phyloP scores from a whole-genome alignment of 2,888 invertebrate species.

The Phasia obesa region DNA sequence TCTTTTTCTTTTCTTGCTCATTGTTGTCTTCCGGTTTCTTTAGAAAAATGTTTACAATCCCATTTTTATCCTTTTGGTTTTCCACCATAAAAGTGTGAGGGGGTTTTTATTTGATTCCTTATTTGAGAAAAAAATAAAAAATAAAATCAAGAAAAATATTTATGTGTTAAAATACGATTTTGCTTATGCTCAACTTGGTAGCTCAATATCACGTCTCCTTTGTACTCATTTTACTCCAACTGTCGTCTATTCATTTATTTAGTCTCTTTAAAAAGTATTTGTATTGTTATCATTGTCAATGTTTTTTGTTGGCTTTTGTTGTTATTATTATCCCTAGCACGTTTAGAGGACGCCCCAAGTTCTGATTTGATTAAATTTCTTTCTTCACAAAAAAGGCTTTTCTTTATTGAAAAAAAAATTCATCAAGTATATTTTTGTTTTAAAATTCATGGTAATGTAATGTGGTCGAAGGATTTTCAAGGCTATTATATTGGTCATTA shows the following conservation, averaged over 20 bases:
- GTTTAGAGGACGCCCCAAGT: slow-evolving; percentile 62
- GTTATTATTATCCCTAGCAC: slow-evolving; percentile 67
- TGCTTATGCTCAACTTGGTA: slow-evolving; percentile 72
- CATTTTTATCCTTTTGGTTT: slow-evolving; percentile 56
- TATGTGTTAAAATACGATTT: slow-evolving; percentile 67
- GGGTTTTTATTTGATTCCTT: slow-evolving; percentile 35
- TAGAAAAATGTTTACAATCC: slow-evolving; percentile 50
- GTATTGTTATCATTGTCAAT: slow-evolving; percentile 57
- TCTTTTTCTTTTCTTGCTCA: background rate
- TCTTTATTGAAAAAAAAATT: slow-evolving; percentile 17
- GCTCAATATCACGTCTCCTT: slow-evolving; percentile 66
- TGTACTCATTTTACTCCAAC: background rate
- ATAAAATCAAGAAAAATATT: slow-evolving; percentile 20
- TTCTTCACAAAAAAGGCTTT: slow-evolving; percentile 50
- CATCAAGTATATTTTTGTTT: background rate
- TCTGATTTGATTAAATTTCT: slow-evolving; percentile 66
- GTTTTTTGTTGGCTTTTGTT: slow-evolving; percentile 49
- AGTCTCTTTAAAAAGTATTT: slow-evolving; percentile 23
- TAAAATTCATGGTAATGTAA: too few relatives aligned
- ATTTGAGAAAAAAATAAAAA: slow-evolving; percentile 3
- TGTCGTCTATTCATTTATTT: slow-evolving; percentile 34
- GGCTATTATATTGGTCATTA: too few relatives aligned
- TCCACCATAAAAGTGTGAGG: slow-evolving; percentile 23
- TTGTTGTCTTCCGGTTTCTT: slow-evolving; percentile 37
- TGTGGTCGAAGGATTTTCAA: too few relatives aligned